phyloP scores from a whole-genome alignment of 2,888 invertebrate genomes.

The Zygaena filipendulae region DNA sequence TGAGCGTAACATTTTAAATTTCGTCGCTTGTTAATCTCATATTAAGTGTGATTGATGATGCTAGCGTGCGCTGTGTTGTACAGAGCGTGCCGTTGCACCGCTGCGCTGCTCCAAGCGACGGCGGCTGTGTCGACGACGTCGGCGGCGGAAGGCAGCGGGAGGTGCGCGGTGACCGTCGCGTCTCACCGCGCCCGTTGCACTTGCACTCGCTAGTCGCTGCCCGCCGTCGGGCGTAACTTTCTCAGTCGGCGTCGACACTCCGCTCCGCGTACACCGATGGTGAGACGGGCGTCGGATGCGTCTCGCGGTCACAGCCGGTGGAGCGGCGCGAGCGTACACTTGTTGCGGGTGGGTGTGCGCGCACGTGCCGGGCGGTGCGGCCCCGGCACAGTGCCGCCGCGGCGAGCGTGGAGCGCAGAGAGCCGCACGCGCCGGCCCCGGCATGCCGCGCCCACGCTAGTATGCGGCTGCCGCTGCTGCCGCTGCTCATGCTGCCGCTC shows the following conservation, averaged over 20 bases:
- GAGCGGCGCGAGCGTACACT: conserved; percentile 25
- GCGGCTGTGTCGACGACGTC: not conserved
- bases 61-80: too few species aligned
- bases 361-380: conserved; percentile 22
- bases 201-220: conserved; percentile 27
- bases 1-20: too few species aligned
- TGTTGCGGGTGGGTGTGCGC: conserved; percentile 26
- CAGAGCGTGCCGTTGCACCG: too few species aligned
- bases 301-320: conserved; percentile 20
- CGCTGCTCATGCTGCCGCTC: conserved; percentile 61
- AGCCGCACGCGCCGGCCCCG: conserved; percentile 37
- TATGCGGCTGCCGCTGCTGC: conserved; percentile 63
- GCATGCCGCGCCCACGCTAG: conserved; percentile 54
- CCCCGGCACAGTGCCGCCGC: conserved; percentile 34
- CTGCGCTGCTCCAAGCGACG: too few species aligned
- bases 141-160: conserved; percentile 22
- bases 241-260: conserved; percentile 49
- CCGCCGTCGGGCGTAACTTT: conserved; percentile 22
- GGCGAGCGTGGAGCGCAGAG: conserved; percentile 29
- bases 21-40: too few species aligned
- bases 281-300: conserved; percentile 20
- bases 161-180: conserved; percentile 22
- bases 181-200: conserved; percentile 25
- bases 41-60: too few species aligned
- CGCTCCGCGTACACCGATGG: conserved; percentile 38